Conservation (phyloP, 92 coral and sea anemone species). For the Zoanthus sansibaricus region DNA sequence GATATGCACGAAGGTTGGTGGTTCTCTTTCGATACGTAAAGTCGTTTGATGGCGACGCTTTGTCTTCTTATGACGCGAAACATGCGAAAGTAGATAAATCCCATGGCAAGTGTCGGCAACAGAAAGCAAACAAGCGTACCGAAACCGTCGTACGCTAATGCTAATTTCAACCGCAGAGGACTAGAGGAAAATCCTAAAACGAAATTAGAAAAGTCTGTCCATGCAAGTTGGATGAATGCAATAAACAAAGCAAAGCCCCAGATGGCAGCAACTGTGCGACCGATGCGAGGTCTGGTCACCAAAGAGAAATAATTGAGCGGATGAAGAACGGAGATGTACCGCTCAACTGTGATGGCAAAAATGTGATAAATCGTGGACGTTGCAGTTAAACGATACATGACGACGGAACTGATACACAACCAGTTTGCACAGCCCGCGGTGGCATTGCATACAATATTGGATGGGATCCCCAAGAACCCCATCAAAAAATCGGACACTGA, state of each 20-base stretch:
- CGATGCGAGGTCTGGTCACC: constrained; percentile 80
- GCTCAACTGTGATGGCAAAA: constrained; percentile 85
- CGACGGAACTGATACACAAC: constrained; percentile 82
- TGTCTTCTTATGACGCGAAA: constrained; percentile 84
- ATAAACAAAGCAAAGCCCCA: constrained; percentile 81
- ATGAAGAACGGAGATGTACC: constrained; percentile 89
- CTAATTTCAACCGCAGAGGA: constrained; percentile 52
- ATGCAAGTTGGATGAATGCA: constrained; percentile 83
- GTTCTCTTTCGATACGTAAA: constrained; percentile 55
- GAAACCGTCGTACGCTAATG: constrained; percentile 69
- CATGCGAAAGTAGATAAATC: constrained; percentile 83
- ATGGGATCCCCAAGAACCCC: constrained; percentile 83
- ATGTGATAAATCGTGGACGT: constrained; percentile 96
- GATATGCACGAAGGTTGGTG: constrained; percentile 14
- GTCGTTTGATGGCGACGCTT: constrained; percentile 75
- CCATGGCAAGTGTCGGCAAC: constrained; percentile 79
- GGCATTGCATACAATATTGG: constrained; percentile 75
- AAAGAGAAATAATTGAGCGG: constrained; percentile 81
- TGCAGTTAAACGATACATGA: constrained; percentile 87
- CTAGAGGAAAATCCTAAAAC: constrained; percentile 43
- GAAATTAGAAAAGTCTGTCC: constrained; percentile 69
- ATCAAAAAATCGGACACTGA: constrained; percentile 81
- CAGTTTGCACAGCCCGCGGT: constrained; percentile 47
- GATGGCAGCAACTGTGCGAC: constrained; percentile 66
- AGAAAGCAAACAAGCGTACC: constrained; percentile 78